Base-by-base conservation (phyloP, 2,113 vertebrate genomes). In the Chaetodon auriga region DNA sequence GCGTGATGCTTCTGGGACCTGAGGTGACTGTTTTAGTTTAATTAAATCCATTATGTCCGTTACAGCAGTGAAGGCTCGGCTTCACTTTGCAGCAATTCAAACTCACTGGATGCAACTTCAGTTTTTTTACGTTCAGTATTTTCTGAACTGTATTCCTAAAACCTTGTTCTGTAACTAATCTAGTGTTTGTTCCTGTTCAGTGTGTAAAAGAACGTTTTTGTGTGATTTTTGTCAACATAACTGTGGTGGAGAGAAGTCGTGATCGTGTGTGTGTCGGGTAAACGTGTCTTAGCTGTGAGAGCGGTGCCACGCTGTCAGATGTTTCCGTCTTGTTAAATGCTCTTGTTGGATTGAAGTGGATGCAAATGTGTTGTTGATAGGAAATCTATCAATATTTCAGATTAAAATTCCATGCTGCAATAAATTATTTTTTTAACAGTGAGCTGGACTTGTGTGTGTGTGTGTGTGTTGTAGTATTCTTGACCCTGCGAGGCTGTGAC, bases 381-480 rank as follows among this genome's bases (percentile, higher is more conserved):
- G 66, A 36, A 68, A 79, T 48, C 46, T 65, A 64, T 89, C 58
- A 43, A 64, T 77, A 82, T 89, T 70, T 85, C 41, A 74, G 72
- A 83, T 57, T 63, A 53, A 53, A 82, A 83, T 75, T 89, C 78
- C 82, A 89, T 84, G 89, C 83, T 90, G 87, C 83, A 93, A 93
- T 92, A 92, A 93, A 93, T 86, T 85, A 84, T 92, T 90, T 92
- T 93, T 92, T 77, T 90, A 85, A 91, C 76, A 75, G 82, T 87
- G 81, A 86, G 14, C 19, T 46, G 57, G 12, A 75, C 21, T 15
- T 19, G 23, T 80, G 49, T 86, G n/a, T n/a, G n/a, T n/a, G n/a
- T n/a, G n/a, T 45, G 38, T 18, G 58, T 23, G 19, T 1, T 85
- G 75, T 0, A 1, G n/a, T 13, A 6, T 71, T 75, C 36, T 41